Evolutionary conservation across 2,113 vertebrate genomes (phyloP), one percentile per base, ranked within the genome.

Genomic region (Dipodomys spectabilis): DNA sequence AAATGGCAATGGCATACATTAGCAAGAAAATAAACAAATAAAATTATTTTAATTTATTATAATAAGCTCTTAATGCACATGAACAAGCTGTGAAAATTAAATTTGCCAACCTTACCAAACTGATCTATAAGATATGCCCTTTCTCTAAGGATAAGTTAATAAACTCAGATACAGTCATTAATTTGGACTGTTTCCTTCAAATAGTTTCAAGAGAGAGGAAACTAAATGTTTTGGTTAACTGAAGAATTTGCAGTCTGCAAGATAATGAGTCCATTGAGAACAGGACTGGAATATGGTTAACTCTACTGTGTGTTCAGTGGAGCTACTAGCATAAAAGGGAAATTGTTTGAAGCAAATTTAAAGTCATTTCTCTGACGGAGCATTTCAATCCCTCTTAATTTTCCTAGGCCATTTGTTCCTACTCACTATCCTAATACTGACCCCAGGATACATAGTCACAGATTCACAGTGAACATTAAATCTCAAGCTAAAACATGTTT

Each of bases 241-340:
- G 49, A 71, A 75, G n/a, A 90, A 27, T 82, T 69, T 73, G 8
- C 18, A 39, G 53, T 64, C 65, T 93, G 62, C 8, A 18, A 81
- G 65, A 64, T 81, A 95, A 92, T 39, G 64, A 74, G 32, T 75
- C 79, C 60, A 57, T 45, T 83, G 75, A 68, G 74, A 27, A 35
- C 28, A 85, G 32, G 69, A 62, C 15, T 68, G 67, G 67, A 18
- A n/a, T 49, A 16, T 32, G 18, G 2, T 32, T 67, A 12, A n/a
- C 20, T 30, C 27, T 39, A 35, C 7, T 39, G 45, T 35, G 75
- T 69, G 25, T 1, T 64, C 30, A 69, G 75, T 39, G 6, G 68
- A 49, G 60, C 65, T 49, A 60, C 44, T 44, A 64, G 25, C 15
- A 39, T 78, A 92, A 45, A 27, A 4, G 39, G 18, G 32, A 60